Base-by-base conservation (phyloP, 2,113 vertebrate species). In the Semicossyphus pulcher region DNA sequence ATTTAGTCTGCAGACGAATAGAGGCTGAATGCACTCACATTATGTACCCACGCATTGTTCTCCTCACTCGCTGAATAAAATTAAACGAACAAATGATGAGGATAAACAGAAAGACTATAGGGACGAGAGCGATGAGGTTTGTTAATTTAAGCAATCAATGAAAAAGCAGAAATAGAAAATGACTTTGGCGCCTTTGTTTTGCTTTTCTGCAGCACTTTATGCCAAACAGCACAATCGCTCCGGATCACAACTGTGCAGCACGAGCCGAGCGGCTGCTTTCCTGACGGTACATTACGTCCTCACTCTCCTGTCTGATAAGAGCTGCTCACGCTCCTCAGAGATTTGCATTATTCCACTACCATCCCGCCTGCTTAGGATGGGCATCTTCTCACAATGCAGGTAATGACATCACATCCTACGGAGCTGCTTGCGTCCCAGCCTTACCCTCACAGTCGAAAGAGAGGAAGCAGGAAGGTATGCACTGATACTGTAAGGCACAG, bases 91-190 rank as follows among this genome's bases (percentile, higher is more conserved):
- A 76, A 78, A 85, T 64, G 75, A 81, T 53, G 75, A 84, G 61
- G 78, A 86, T 51, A 83, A 84, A 78, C 83, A 69, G 58, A 77
- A 28, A 31, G 76, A 56, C 80, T 57, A 29, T 42, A 9, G 86
- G 80, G 80, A 87, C 72, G 58, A 42, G 8, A 23, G 54, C 62
- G 70, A 25, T 16, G 54, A 37, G 68, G 61, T 81, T 83, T 70
- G 79, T 76, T 88, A 74, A 88, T 90, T 82, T 75, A 72, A 86
- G 62, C 72, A 80, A 85, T 80, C 77, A 89, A 86, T 89, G 72
- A 77, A 81, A 78, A 84, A 61, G 64, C 68, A 77, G 76, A 78
- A 83, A 86, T 64, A 75, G 59, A 86, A 89, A 88, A 90, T 80
- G 32, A 88, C 83, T 81, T 78, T 41, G 53, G 75, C 61, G 86